Percentiles rank a stretch among this genome's conserved stretches.
Evolutionary conservation across 2,113 vertebrate genomes (phyloP).

Genomic region (Oncorhynchus clarkii): DNA sequence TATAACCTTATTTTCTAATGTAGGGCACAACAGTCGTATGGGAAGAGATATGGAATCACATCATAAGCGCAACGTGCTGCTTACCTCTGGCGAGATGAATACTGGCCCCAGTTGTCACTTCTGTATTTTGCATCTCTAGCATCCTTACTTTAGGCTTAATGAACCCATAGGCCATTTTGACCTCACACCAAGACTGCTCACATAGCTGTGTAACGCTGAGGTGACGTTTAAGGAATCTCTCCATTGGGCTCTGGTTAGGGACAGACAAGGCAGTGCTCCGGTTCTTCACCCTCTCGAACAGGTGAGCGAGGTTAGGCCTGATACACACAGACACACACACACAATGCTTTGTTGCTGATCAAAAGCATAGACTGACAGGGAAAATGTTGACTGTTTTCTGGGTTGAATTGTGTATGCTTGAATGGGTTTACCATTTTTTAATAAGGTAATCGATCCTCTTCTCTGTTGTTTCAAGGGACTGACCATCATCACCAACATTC

Average conservation of each 20-base stretch:
- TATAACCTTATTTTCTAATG: too few relatives aligned
- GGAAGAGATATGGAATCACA: too few relatives aligned
- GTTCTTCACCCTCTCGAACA: conserved; percentile 14
- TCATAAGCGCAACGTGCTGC: not conserved
- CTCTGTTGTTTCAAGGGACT: too few relatives aligned
- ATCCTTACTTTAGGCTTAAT: conserved; percentile 51
- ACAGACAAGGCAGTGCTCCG: not conserved
- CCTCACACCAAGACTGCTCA: conserved; percentile 76
- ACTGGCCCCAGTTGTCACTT: conserved; percentile 59
- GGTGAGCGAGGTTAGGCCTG: not conserved
- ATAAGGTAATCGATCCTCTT: too few relatives aligned
- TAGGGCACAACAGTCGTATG: too few relatives aligned
- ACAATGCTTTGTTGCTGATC: too few relatives aligned
- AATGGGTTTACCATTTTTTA: too few relatives aligned
- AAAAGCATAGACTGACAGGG: too few relatives aligned
- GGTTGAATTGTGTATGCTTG: too few relatives aligned
- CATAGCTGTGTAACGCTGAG: conserved; percentile 70
- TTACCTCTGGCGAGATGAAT: conserved; percentile 74
- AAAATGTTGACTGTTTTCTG: too few relatives aligned
- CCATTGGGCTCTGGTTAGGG: conserved; percentile 49
- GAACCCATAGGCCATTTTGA: conserved; percentile 65
- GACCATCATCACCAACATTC: too few relatives aligned
- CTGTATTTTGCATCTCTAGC: conserved; percentile 42
- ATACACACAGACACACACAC: too few relatives aligned
- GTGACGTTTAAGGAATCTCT: conserved; percentile 59